A percentile compares a stretch with the other conserved stretches of the same genome.
Conservation (phyloP, 53 echinoderm and acorn worm species). For the Stichopus horrens region DNA sequence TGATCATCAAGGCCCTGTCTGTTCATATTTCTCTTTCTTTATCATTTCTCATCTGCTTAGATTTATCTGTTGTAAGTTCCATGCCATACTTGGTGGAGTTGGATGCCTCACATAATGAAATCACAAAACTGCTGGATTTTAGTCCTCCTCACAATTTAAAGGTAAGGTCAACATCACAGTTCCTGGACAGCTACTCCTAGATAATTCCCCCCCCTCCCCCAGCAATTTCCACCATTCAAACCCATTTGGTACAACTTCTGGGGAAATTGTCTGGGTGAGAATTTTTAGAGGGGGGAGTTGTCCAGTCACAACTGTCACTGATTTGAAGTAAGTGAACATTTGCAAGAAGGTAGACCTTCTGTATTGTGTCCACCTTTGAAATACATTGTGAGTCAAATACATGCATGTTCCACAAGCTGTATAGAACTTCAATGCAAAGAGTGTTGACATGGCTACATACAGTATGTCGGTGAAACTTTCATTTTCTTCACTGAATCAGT, state of each 20-base stretch:
- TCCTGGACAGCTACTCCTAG: neutral
- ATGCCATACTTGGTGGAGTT: conserved; percentile 95
- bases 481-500: too few species aligned
- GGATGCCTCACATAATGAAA: conserved; percentile 97
- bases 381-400: too few species aligned
- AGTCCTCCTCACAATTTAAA: conserved; percentile 83
- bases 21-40: neutral
- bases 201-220: neutral
- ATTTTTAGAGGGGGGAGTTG: neutral
- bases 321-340: too few species aligned
- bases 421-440: too few species aligned
- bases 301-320: too few species aligned
- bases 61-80: conserved; percentile 77
- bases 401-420: too few species aligned
- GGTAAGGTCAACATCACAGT: conserved; percentile 45
- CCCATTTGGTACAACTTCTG: neutral
- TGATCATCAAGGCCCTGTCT: neutral
- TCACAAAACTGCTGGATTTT: conserved; percentile 72
- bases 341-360: too few species aligned
- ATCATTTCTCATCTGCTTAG: conserved; percentile 43
- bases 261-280: neutral
- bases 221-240: neutral
- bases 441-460: too few species aligned
- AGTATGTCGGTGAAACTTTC: too few species aligned
- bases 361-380: too few species aligned